These are phyloP conservation scores for Bothrops alternatus DNA, from an alignment of 2,797 vertebrate species.

Conservation along the genomic window DNA sequence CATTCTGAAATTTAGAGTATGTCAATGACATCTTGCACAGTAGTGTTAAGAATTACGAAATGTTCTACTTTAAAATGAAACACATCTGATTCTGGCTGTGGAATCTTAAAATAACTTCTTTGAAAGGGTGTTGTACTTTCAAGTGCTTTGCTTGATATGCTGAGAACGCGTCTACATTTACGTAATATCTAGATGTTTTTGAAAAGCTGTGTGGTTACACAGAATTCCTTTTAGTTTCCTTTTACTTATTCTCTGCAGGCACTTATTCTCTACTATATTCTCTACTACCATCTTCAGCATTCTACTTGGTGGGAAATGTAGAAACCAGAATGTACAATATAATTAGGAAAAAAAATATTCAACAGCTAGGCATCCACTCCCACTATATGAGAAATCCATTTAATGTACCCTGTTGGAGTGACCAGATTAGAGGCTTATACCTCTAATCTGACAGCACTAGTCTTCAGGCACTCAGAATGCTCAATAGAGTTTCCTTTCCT, in stretches of 20 bases:
- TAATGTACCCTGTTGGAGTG: neutral
- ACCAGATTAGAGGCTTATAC: neutral
- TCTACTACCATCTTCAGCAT: neutral
- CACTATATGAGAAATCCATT: neutral
- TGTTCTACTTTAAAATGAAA: neutral
- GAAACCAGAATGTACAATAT: neutral
- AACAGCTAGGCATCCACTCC: too few species aligned
- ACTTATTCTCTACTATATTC: neutral
- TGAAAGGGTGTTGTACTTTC: neutral
- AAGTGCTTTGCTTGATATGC: neutral
- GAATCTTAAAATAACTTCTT: neutral
- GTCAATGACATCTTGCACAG: neutral
- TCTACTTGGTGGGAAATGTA: neutral
- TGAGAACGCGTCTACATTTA: neutral
- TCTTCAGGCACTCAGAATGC: neutral
- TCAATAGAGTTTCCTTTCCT: neutral
- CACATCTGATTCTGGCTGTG: neutral
- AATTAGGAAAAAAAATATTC: neutral
- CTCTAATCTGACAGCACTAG: neutral
- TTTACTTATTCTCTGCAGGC: neutral
- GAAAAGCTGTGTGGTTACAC: neutral
- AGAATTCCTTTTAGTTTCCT: neutral
- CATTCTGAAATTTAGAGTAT: neutral
- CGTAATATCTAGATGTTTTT: neutral
- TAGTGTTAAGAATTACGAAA: neutral